Conservation (phyloP, 2,888 invertebrate species). For the Tanytarsus gracilentus region DNA sequence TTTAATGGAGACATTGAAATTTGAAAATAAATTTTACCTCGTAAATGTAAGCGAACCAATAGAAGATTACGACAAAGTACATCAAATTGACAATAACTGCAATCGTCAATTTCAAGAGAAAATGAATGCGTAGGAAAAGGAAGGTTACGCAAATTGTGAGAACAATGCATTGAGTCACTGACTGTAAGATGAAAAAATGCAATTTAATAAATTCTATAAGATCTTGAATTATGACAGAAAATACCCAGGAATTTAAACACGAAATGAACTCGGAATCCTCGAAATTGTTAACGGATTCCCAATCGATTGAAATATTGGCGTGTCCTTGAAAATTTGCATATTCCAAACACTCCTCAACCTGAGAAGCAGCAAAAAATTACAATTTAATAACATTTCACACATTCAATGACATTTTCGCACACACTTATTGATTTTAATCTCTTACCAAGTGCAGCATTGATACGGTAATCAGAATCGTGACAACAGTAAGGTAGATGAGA, state of each 20-base stretch:
- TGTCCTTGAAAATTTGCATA: conserved; percentile 19
- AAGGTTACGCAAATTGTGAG: conserved; percentile 58
- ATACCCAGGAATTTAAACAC: conserved; percentile 43
- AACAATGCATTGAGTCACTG: conserved; percentile 49
- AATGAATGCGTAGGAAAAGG: conserved; percentile 76
- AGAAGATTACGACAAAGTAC: conserved; percentile 62
- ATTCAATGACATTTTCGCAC: too few species aligned
- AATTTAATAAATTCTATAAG: not conserved
- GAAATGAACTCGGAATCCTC: conserved; percentile 32
- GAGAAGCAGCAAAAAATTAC: not conserved
- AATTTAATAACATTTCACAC: not conserved
- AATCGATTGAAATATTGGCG: conserved; percentile 15
- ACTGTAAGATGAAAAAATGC: conserved; percentile 34
- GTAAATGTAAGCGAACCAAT: conserved; percentile 48
- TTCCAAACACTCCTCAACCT: not conserved
- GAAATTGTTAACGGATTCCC: not conserved
- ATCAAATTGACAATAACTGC: conserved; percentile 54
- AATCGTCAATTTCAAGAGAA: conserved; percentile 67
- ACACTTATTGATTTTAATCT: not conserved
- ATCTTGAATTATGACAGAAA: not conserved
- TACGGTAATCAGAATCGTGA: conserved; percentile 53
- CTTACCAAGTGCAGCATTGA: conserved; percentile 55
- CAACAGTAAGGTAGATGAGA: conserved; percentile 57
- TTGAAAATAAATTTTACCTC: conserved; percentile 39
- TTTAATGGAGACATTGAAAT: not conserved